Evolutionary conservation across 2,888 invertebrate genomes (phyloP), one percentile per base, ranked within the genome.

Genomic region (Fragum whitleyi): DNA sequence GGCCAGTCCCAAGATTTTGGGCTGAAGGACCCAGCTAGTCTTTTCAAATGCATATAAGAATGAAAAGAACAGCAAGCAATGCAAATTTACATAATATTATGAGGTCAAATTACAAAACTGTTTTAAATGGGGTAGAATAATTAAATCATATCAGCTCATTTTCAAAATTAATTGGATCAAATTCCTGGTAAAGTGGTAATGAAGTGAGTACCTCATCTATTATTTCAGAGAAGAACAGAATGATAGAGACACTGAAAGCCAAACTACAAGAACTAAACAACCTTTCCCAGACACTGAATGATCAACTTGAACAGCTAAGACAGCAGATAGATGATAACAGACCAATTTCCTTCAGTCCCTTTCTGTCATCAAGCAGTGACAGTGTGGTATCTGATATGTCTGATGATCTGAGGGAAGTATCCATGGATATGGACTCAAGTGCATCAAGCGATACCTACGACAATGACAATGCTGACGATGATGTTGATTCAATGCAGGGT

Each of bases 281-380:
- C 9, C 68, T 87, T 26, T 86, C 88, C 11, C 86, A 87, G 75
- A 85, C 84, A 14, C 62, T 90, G 70, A 86, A 86, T 42, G 83
- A 86, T 62, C 86, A 90, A 53, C 80, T 90, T n/a, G 86, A 87
- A n/a, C 77, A 86, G 23, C 72, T 90, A 2, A 75, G 85, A 21
- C 83, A 83, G 62, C 85, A 85, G 70, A 67, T 85, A 1, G 78
- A 79, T 72, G 81, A 85, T 14, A 65, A 71, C 23, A 61, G 65
- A 7, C 74, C 74, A 1, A 36, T 59, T 6, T 69, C 71, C 23
- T 70, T 72, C n/a, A 67, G 59, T 26, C 32, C 47, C 16, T 55
- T 70, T 7, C 42, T 76, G 21, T 81, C 74, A 14, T 61, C 76
- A 39, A 80, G 76, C 70, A 76, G 74, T 65, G 78, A 78, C n/a